A percentile compares a stretch with the other conserved stretches of the same genome.
These are phyloP conservation scores for Lamprotornis superbus DNA, from an alignment of 2,113 vertebrate species.

Conservation along the genomic window DNA sequence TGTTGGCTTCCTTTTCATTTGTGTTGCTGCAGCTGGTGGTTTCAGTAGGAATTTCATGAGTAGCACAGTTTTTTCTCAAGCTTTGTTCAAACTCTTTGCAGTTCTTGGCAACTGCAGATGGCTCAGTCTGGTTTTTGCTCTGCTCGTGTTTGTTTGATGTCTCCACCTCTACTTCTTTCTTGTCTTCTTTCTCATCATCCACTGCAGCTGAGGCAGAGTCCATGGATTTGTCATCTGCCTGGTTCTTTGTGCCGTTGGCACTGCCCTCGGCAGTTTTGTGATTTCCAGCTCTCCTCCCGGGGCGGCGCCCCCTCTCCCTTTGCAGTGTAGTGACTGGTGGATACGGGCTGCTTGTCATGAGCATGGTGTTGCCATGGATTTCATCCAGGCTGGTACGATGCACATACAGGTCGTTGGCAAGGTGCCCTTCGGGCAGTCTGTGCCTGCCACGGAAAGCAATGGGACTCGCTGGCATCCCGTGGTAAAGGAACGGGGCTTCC, in stretches of 20 bases:
- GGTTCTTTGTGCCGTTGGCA: constrained; percentile 70
- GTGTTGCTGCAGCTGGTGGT: constrained; percentile 61
- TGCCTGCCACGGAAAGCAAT: constrained; percentile 82
- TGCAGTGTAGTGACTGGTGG: constrained; percentile 81
- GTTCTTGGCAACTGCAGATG: constrained; percentile 62
- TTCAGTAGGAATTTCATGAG: constrained; percentile 72
- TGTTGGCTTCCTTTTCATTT: constrained; percentile 78
- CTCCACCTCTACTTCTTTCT: constrained; percentile 78
- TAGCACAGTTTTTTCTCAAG: constrained; percentile 72
- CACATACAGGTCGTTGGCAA: constrained; percentile 77
- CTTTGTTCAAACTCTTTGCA: constrained; percentile 75
- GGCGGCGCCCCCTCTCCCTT: constrained; percentile 82
- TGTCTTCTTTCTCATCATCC: constrained; percentile 83
- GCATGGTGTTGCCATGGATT: constrained; percentile 81
- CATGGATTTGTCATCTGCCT: constrained; percentile 74
- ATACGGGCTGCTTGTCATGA: constrained; percentile 82
- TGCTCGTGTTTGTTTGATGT: constrained; percentile 70
- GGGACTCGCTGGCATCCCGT: constrained; percentile 72
- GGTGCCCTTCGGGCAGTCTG: constrained; percentile 78
- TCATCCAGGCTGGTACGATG: constrained; percentile 82
- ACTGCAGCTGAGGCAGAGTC: constrained; percentile 70
- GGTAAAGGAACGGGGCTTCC: constrained; percentile 82
- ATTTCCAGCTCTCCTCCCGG: constrained; percentile 75
- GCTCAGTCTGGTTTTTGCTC: constrained; percentile 74
- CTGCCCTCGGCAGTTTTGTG: constrained; percentile 79